Evolutionary conservation across 2,113 vertebrate genomes (phyloP), one percentile per base, ranked within the genome.

Genomic region (Paralichthys olivaceus): DNA sequence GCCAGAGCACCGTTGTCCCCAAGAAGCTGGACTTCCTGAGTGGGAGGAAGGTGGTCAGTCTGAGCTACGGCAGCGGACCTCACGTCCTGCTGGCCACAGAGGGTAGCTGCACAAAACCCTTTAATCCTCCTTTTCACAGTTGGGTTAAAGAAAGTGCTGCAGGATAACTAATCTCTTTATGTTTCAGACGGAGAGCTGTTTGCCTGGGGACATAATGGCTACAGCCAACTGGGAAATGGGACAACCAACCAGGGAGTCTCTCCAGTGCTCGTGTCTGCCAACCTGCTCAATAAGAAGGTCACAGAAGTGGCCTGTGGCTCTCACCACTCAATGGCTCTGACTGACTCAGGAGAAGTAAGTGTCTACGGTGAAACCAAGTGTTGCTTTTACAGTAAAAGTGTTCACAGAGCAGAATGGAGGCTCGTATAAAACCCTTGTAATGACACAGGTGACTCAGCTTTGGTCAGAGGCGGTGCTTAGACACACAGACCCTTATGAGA

Each of bases 121-220:
- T 19, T 64, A 59, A 61, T 75, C 61, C 32, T 58, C 58, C 28
- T 25, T 11, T 19, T 66, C 55, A 51, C 25, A 20, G 23, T 22
- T 45, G 72, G 68, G 75, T 32, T 69, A 59, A 43, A 77, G 59
- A 23, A 25, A 13, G 26, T 62, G 29, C 53, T 25, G 37, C 37
- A 25, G 55, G 51, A 19, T 26, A 40, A 75, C 37, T 53, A 4
- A 63, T 59, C 29, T 40, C 57, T 78, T 57, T 70, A 13, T 79
- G 6, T 93, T 90, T 34, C 91, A 99, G 98, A 97, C 78, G 98
- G 98, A 47, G 96, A 97, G 84, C 92, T 99, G 4, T 99, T 96
- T 69, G 96, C 97, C 28, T 99, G 98, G 98, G 98, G 98, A 20
- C 98, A 99, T 77, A 99, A 99, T 40, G 96, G 96, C 72, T 99